phyloP scores from a whole-genome alignment of 37 sponge, comb jelly and placozoan genomes.

The Axinella damicornis region DNA sequence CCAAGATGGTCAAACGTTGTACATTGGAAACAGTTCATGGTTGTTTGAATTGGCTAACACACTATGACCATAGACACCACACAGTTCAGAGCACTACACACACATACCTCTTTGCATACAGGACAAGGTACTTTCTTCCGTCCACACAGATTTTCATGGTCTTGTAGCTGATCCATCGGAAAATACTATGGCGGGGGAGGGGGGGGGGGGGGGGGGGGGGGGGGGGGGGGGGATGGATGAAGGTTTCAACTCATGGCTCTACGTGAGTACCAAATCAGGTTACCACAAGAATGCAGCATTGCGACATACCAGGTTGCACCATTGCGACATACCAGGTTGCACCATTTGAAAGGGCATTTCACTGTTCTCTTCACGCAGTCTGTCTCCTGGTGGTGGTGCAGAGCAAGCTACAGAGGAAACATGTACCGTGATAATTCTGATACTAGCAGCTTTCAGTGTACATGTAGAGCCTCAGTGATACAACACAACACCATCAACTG shows the following conservation, averaged over 20 bases:
- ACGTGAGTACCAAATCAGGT: no score
- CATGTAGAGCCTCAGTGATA: no score
- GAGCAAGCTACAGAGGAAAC: conserved; percentile 14
- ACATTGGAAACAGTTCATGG: no score
- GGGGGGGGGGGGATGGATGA: background rate
- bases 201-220: background rate
- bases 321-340: conserved; percentile 64
- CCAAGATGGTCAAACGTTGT: no score
- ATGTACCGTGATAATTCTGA: background rate
- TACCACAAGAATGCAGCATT: no score
- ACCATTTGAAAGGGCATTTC: conserved; percentile 75
- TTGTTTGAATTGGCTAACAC: no score
- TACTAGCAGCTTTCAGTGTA: no score
- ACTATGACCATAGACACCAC: no score
- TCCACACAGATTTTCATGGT: conserved; percentile 74
- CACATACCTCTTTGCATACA: conserved; percentile 55
- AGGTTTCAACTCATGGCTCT: no score
- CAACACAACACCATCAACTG: no score
- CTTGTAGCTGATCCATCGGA: conserved; percentile 69
- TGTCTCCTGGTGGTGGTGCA: conserved; percentile 61
- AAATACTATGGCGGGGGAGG: conserved; percentile 35
- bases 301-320: no score
- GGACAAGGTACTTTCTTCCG: conserved; percentile 53
- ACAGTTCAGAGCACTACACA: no score
- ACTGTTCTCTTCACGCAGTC: conserved; percentile 60